Evolutionary conservation across 2,888 invertebrate genomes (phyloP), one percentile per base, ranked within the genome.

Genomic region (Nemoura dubitans): DNA sequence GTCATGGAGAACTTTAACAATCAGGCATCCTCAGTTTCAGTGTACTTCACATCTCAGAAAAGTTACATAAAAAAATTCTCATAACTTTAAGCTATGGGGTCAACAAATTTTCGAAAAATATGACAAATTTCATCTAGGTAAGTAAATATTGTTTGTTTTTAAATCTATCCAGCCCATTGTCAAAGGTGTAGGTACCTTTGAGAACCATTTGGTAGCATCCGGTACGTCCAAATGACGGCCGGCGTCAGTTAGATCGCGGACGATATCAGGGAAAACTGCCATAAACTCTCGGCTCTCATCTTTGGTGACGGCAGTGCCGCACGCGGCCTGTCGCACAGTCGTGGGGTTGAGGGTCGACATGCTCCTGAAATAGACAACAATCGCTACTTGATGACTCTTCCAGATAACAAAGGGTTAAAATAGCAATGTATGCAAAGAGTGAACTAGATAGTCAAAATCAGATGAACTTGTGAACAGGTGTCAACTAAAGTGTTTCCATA

Each of bases 221-320:
- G 95, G 95, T 91, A 96, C 94, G 91, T 97, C 96, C 88, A 94
- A 93, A 91, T 95, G 94, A 90, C 95, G 94, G 89, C 95, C 95
- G 89, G 94, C 94, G 90, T 96, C 96, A 76, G 96, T 96, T 89
- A 97, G 93, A 91, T 97, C 97, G 89, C 96, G 93, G 87, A 97
- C 96, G 89, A 97, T 93, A 92, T 97, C 97, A 90, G 97, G 97
- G 93, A 97, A 97, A 88, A 96, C 93, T 85, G 96, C 95, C 96
- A 97, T 96, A 92, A 98, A 96, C 91, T 97, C 96, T 90, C 96
- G 93, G 91, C 95, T 95, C 92, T 97, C 97, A 92, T 97, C 97
- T 92, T 96, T 96, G 88, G 94, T 95, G 85, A 95, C 93, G 84
- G 94, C 93, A 89, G 94, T 93, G 90, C 93, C 93, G 88, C 93